Evolutionary conservation across 2,888 invertebrate species (phyloP), one percentile per base, ranked within the genome.

Genomic region (Chymomyza procnemis): DNA sequence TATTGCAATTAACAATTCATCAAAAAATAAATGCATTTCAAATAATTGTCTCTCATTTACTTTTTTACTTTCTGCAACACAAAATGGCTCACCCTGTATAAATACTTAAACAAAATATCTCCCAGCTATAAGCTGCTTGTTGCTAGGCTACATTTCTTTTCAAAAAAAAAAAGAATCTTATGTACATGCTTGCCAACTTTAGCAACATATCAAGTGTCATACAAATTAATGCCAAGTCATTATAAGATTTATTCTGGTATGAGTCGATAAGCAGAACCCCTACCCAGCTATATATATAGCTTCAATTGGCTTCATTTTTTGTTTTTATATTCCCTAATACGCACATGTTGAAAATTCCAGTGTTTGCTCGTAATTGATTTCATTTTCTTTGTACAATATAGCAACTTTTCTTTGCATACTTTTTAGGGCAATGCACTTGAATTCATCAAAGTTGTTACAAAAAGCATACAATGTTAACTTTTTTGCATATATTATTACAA

Each of bases 141-240:
- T 18, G 19, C 21, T 54, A 54, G 54, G 19, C 34, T 3, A 54
- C 52, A 52, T 50, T 50, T 50, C n/a, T n/a, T n/a, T n/a, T n/a
- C n/a, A n/a, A n/a, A n/a, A n/a, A n/a, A n/a, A 50, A 19, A n/a
- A 18, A 9, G 26, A 55, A 55, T 60, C 54, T 26, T 26, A n/a
- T n/a, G 26, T 26, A 26, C 26, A 26, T 26, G 64, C 62, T 73
- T 78, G 80, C 76, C 78, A 78, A 80, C 69, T 73, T 67, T 22
- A 58, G 30, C 46, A 67, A 55, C 66, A 60, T 67, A 69, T 78
- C 68, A 73, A 73, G 75, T 75, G 66, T 71, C 62, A 69, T 68
- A 66, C 69, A 70, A 66, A 75, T 78, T 80, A 78, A 56, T 30
- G 60, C 47, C 64, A 69, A 77, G 58, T 74, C 80, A 56, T 8